Evolutionary conservation across 2,113 vertebrate genomes (phyloP), one percentile per base, ranked within the genome.

Genomic region (Phylloscopus whistleri): DNA sequence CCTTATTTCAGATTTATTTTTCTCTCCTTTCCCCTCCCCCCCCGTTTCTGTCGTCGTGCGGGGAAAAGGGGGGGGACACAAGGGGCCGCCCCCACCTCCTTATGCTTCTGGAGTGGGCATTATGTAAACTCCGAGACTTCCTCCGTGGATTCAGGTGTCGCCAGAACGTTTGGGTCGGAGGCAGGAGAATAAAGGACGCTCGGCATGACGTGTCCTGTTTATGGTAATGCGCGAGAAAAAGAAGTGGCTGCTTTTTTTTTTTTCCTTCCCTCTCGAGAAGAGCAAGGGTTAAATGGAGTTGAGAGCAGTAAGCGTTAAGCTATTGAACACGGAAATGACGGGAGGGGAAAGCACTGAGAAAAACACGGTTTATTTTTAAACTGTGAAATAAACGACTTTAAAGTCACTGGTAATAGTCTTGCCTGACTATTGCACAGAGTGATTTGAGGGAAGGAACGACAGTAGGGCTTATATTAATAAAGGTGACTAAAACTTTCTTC

Each of bases 251-350:
- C 11, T 7, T 68, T 39, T 58, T n/a, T 73, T 28, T 43, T 28
- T 58, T 21, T 16, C 21, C 2, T 0, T 5, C 5, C 26, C 18
- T 21, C 75, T 66, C 30, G 63, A 95, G 94, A 70, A 93, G 74
- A 95, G 81, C 23, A 89, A 96, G 97, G 95, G 87, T 94, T 96
- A 96, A 91, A 87, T 11, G 86, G 93, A 96, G 96, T 96, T 95
- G 82, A 85, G 77, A 80, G 75, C 90, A 17, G 16, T 49, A 19
- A 62, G 64, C 89, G 89, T 93, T 90, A 87, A 91, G 77, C 77
- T 89, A 51, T 95, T 88, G 81, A 91, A 60, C 89, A 35, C 84
- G 95, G 92, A 96, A 97, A 94, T 95, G 76, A 60, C 33, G 79
- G 75, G 96, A 81, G 63, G 92, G 72, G 84, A 95, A 44, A 76